Evolutionary conservation across 2,797 vertebrate genomes (phyloP), one percentile per base, ranked within the genome.

Genomic region (Pipistrellus pygmaeus): DNA sequence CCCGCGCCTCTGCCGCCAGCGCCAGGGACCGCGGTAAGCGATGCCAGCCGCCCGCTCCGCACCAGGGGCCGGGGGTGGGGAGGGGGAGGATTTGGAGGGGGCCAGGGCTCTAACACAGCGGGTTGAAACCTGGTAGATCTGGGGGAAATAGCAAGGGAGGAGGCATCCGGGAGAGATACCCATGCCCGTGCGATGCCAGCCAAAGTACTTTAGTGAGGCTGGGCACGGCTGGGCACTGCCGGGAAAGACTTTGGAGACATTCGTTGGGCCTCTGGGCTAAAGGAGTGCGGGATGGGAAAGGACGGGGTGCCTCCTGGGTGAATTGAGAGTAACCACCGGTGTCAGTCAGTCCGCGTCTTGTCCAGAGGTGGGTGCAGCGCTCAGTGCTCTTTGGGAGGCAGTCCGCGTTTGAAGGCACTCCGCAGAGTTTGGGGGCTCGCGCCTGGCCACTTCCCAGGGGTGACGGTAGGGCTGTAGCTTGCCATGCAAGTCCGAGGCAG

Each of bases 201-300:
- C 46, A 3, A 14, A 77, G 73, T 84, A 51, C 86, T 95, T 95
- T 87, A 38, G 35, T 15, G 64, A 87, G 91, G 88, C 48, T 64
- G 83, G 35, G 82, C 83, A 84, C 81, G 51, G 44, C 46, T 10
- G 51, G 46, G n/a, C 53, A 6, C 44, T 53, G 64, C 77, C 57
- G 21, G 46, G 75, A 48, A 75, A 57, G 94, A 96, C 94, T 97
- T 97, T 75, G 10, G 68, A 81, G 44, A 85, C 48, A 8, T 72
- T 82, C 57, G 3, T 21, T 51, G n/a, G 84, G 48, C 35, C 9
- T 68, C 4, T 2, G 30, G 92, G n/a, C 57, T 85, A 85, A 91
- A 94, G n/a, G 85, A 69, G 38, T 12, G 38, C n/a, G 21, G 69
- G n/a, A 11, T 9, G 64, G 55, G n/a, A 41, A 60, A 23, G 1